Conservation (phyloP, 2,888 invertebrate genomes). For the Chaetoderma sp. region DNA sequence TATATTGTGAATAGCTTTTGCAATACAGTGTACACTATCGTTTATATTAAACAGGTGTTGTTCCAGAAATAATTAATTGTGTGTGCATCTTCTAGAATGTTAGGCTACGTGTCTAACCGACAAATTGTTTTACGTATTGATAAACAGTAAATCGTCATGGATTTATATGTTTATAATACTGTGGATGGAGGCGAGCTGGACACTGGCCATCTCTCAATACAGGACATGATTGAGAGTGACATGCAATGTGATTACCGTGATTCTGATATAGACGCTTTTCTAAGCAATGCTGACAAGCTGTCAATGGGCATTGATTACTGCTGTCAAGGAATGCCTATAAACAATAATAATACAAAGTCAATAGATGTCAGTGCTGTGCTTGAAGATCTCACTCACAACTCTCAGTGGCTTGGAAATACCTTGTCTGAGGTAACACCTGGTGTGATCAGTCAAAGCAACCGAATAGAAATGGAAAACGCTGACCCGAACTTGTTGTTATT, state of each 20-base stretch:
- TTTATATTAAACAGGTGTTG: too few relatives aligned
- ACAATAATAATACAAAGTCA: neutral
- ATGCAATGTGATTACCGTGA: too few relatives aligned
- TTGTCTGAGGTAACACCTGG: neutral
- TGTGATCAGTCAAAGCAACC: neutral
- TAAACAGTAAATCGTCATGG: too few relatives aligned
- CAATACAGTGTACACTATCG: too few relatives aligned
- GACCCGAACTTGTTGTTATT: slow-evolving; percentile 74
- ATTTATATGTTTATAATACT: too few relatives aligned
- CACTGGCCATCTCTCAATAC: slow-evolving; percentile 78
- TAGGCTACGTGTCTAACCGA: too few relatives aligned
- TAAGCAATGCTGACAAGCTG: neutral
- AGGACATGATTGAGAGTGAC: slow-evolving; percentile 91
- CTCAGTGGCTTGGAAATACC: neutral
- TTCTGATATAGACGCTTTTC: slow-evolving; percentile 79
- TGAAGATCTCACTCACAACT: too few relatives aligned
- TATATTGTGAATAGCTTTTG: too few relatives aligned
- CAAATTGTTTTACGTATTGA: too few relatives aligned
- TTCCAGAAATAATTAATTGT: too few relatives aligned
- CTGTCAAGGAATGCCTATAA: neutral
- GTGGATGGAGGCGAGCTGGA: too few relatives aligned
- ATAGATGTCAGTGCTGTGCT: neutral
- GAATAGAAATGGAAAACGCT: slow-evolving; percentile 45
- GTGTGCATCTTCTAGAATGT: too few relatives aligned
- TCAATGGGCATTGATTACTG: neutral